These are phyloP conservation scores for Diachrysia chrysitis DNA, from an alignment of 2,888 invertebrate species.

Conservation along the genomic window DNA sequence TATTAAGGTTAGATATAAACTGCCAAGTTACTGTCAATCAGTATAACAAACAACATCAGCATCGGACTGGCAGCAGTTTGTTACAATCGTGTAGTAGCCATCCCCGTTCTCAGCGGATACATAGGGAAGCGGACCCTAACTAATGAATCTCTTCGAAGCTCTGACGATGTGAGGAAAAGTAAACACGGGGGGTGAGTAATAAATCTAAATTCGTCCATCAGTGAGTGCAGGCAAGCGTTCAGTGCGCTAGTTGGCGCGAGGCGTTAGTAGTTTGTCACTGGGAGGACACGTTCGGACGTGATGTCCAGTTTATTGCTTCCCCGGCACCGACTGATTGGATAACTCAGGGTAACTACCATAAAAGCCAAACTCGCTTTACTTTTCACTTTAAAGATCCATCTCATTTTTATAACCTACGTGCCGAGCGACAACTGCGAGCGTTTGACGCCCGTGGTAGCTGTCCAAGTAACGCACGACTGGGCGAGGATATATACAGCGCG, in stretches of 20 bases:
- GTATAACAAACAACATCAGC: background rate
- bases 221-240: conserved; percentile 68
- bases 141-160: conserved; percentile 63
- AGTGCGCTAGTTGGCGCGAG: conserved; percentile 57
- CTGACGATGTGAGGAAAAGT: conserved; percentile 65
- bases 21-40: background rate
- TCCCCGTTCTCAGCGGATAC: conserved; percentile 18
- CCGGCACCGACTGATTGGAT: conserved; percentile 77
- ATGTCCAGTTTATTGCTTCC: conserved; percentile 79
- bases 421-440: conserved; percentile 31
- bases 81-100: background rate
- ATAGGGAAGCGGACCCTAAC: conserved; percentile 46
- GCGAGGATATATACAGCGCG: conserved; percentile 52
- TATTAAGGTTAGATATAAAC: background rate
- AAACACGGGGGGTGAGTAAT: conserved; percentile 69
- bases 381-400: conserved; percentile 51
- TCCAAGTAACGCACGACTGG: conserved; percentile 52
- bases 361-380: conserved; percentile 65
- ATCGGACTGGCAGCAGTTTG: conserved; percentile 5
- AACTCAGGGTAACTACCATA: conserved; percentile 67
- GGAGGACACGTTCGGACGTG: conserved; percentile 77
- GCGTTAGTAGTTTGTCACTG: conserved; percentile 69
- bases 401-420: conserved; percentile 45
- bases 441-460: conserved; percentile 41
- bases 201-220: conserved; percentile 79